Evolutionary conservation across 2,797 vertebrate species (phyloP), one percentile per base, ranked within the genome.

Genomic region (Gymnopithys bicolor): DNA sequence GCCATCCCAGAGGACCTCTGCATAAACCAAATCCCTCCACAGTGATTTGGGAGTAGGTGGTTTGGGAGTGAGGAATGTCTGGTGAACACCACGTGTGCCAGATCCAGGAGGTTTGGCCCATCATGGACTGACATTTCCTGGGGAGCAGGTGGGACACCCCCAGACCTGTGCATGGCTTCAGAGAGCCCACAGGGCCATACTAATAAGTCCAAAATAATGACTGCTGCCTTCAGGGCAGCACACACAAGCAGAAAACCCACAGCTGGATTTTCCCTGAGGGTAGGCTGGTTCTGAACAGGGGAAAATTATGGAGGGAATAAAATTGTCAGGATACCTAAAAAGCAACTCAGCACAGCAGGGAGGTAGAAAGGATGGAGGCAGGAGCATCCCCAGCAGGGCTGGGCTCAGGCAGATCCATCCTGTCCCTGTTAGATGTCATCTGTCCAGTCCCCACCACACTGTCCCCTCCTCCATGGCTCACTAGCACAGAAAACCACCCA

Each of bases 391-490:
- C 59, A 46, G 59, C 28, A 39, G 24, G 46, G 28, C 32, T 64
- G 55, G 27, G 58, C 63, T 19, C 32, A 32, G 71, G 45, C 58
- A 53, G 13, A 25, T 46, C 63, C 68, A 59, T 11, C 23, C 14
- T 4, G 3, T n/a, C 25, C 30, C 28, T 60, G 8, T 33, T 15
- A 45, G 0, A 3, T 41, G 85, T n/a, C 43, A 62, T 49, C 49
- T 70, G 27, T 45, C 53, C 56, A 51, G 70, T 30, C 28, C 52
- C 58, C 32, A 58, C 11, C 60, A 66, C 2, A 5, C 18, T 8
- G 19, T 5, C 13, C 11, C 12, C 39, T 18, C 30, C 27, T 17
- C n/a, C 1, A 3, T 11, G 69, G 39, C 51, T 68, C 0, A 0
- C 45, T 39, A 33, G 56, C 64, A 77, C 41, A 52, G 19, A 80